Base-by-base conservation (phyloP, 2,113 vertebrate genomes). In the Daphoenositta chrysoptera region DNA sequence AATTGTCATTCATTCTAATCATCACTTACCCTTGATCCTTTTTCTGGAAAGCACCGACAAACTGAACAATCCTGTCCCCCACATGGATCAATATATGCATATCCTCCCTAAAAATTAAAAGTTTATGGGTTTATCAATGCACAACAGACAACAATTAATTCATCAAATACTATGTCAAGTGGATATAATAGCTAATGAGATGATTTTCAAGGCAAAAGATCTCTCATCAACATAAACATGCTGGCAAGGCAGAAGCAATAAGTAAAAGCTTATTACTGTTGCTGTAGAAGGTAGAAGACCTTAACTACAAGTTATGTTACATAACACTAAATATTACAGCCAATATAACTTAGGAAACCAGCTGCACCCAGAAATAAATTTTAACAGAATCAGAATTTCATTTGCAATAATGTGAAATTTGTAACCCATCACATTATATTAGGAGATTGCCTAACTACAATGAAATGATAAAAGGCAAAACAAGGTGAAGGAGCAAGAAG, bases 41-140 rank as follows among this genome's bases (percentile, higher is more conserved):
- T 99, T 66, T 98, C 96, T 58, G 98, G 98, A 71, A 98, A 98
- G 97, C 99, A 99, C 61, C 87, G 98, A 79, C 98, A 99, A 93
- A 94, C 79, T 35, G 97, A 97, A 85, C 98, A 98, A 95, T 99
- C 98, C 89, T 97, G 97, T 84, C 98, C 98, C 12, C 69, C 95
- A 53, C 99, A 99, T 4, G 68, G 97, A 30, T 94, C 97, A 94
- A 93, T 81, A 82, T 97, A 97, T 21, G 71, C 65, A 51, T 97
- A 97, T 82, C 86, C 69, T 69, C 97, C 97, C 97, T 98, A 89
- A 88, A 96, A 96, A 81, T 58, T 6, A 53, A 54, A 77, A 89
- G 11, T 56, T 37, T 40, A 61, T 53, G 15, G 31, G 81, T 87
- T 87, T 82, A 69, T 53, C 44, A 83, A 44, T 51, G 27, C 2